phyloP scores from a whole-genome alignment of 2,113 vertebrate species.

The Cyrtonyx montezumae region DNA sequence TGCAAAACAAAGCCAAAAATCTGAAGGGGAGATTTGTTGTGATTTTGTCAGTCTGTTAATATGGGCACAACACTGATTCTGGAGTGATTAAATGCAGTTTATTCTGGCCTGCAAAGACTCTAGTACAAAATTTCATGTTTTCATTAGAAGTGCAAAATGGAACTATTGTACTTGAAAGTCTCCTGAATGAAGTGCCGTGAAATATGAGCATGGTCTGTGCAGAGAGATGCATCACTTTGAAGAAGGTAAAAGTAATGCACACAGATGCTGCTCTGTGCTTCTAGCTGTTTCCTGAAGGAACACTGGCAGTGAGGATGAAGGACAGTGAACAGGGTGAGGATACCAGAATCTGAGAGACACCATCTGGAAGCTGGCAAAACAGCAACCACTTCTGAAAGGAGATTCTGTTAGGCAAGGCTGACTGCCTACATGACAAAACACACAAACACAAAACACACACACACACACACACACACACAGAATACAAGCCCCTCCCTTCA shows the following conservation, averaged over 20 bases:
- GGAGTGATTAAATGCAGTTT: neutral
- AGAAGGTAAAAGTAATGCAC: neutral
- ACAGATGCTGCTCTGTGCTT: neutral
- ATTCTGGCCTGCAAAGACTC: neutral
- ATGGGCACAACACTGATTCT: accelerated
- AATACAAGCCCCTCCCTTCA: too few species aligned
- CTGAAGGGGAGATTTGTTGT: neutral
- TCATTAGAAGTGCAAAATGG: neutral
- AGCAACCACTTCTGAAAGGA: neutral
- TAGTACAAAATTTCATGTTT: neutral
- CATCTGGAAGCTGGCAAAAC: neutral
- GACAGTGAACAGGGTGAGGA: neutral
- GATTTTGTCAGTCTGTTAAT: neutral
- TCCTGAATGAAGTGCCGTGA: neutral
- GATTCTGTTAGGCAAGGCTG: neutral
- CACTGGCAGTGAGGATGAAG: neutral
- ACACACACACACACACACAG: neutral
- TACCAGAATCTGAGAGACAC: neutral
- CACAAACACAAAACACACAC: neutral
- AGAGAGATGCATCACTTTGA: neutral
- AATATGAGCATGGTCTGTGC: accelerated
- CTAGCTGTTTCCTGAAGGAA: neutral
- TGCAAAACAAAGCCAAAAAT: neutral
- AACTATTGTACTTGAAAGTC: neutral
- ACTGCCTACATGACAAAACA: neutral